These are phyloP conservation scores for Zapus hudsonius DNA, from an alignment of 2,113 vertebrate species.

Conservation along the genomic window DNA sequence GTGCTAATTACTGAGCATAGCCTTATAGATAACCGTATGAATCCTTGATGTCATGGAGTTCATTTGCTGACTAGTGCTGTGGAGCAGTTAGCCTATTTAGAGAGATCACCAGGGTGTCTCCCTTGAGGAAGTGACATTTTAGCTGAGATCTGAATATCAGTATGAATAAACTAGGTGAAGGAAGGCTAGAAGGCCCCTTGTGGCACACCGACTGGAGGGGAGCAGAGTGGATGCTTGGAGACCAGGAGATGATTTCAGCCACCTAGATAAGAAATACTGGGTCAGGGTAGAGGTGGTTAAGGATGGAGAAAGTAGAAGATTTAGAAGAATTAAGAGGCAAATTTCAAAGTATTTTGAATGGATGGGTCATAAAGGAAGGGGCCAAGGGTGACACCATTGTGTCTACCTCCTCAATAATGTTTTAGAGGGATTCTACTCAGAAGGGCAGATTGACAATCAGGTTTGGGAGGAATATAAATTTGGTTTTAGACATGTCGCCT, in stretches of 20 bases:
- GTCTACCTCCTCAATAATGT: not conserved
- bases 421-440: not conserved
- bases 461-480: not conserved
- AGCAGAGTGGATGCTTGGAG: not conserved
- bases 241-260: not conserved
- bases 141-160: not conserved
- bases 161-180: constrained; percentile 18
- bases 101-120: not conserved
- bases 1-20: not conserved
- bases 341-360: not conserved
- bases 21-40: not conserved
- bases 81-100: not conserved
- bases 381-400: not conserved
- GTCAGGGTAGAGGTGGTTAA: not conserved
- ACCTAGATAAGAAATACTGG: not conserved
- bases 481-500: constrained; percentile 33
- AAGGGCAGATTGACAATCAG: not conserved
- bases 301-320: not conserved
- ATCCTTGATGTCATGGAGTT: not conserved
- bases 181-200: not conserved
- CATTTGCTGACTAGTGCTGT: not conserved
- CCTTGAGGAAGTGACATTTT: constrained; percentile 40
- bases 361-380: not conserved
- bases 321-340: not conserved
- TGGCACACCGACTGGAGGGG: not conserved